Base-by-base conservation (phyloP, 1,140 invertebrate species). In the Drosophila eugracilis region DNA sequence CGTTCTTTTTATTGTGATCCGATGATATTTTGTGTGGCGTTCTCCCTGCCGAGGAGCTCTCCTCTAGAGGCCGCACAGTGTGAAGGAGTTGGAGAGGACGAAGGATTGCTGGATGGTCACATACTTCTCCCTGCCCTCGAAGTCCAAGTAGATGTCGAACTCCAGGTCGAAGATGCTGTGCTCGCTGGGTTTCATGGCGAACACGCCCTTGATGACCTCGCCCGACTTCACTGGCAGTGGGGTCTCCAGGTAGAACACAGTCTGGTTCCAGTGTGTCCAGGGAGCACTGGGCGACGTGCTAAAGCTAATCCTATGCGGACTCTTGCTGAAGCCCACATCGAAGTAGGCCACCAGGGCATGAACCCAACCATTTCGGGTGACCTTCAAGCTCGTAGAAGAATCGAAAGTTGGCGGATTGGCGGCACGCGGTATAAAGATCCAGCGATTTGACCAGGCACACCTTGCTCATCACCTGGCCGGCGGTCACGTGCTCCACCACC, bases 401-500 rank as follows among this genome's bases (percentile, higher is more conserved):
- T 5, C 72, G 75, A 17, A 79, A 55, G 36, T 34, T 12, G 24
- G 66, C 37, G 15, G 52, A 30, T 6, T 48, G 22, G 0, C 6
- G 53, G 0, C 17, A 22, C 1, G 26, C 42, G 1, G 58, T 66
- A 41, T 84, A 63, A 10, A 85, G 45, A 14, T 85, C 53, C n/a
- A 85, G 24, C 0, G 65, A 50, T n/a, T 77, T 78, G 2, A 77
- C 15, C 14, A 77, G 21, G 9, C 41, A 60, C 4, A 49, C 55
- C 15, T 58, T 21, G 26, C 92, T 92, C 42, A 71, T 54, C 47
- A 96, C 94, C 93, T 98, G 97, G 90, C 98, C 98, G 0, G 96
- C 95, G 93, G 99, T 97, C 7, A 99, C 98, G 42, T 98, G 96
- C 92, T 99, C 98, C 0, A 99, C 98, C 92, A 99, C 15, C 12